Conservation (phyloP, 2,113 vertebrate genomes). For the Ellobius talpinus region DNA sequence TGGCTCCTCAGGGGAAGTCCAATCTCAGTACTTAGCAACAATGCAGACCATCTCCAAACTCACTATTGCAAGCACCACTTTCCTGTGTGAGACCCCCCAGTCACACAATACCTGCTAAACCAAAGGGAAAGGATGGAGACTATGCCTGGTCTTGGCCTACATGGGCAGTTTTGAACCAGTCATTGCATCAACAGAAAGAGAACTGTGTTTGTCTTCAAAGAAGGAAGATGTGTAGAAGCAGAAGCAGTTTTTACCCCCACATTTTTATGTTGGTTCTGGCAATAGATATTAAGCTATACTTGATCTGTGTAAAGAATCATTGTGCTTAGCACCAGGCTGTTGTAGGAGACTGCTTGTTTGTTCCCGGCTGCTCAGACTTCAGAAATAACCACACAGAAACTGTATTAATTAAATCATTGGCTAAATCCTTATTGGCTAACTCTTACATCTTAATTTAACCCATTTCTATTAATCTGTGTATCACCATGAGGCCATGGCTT, state of each 20-base stretch:
- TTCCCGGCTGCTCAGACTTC: too few relatives aligned
- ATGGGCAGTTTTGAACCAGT: neutral
- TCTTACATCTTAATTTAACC: too few relatives aligned
- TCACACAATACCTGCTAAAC: conserved; percentile 1
- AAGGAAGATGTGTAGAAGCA: conserved; percentile 17
- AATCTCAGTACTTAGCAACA: conserved; percentile 9
- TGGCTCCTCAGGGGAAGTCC: neutral
- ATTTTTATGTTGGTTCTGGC: neutral
- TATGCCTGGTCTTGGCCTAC: neutral
- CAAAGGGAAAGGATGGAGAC: neutral
- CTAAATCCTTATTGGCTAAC: too few relatives aligned
- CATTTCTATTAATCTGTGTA: too few relatives aligned
- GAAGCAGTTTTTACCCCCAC: neutral
- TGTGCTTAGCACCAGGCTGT: neutral
- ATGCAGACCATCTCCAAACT: conserved; percentile 43
- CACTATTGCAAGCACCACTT: conserved; percentile 34
- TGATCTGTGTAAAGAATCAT: conserved; percentile 25
- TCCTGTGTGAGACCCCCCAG: neutral
- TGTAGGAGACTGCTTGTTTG: too few relatives aligned
- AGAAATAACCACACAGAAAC: too few relatives aligned
- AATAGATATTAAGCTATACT: conserved; percentile 14
- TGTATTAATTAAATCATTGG: too few relatives aligned
- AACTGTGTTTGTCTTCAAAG: conserved; percentile 51
- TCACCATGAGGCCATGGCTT: too few relatives aligned
- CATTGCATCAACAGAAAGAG: neutral